Evolutionary conservation across 2,113 vertebrate genomes (phyloP).

Genomic region (Xiphophorus maculatus): DNA sequence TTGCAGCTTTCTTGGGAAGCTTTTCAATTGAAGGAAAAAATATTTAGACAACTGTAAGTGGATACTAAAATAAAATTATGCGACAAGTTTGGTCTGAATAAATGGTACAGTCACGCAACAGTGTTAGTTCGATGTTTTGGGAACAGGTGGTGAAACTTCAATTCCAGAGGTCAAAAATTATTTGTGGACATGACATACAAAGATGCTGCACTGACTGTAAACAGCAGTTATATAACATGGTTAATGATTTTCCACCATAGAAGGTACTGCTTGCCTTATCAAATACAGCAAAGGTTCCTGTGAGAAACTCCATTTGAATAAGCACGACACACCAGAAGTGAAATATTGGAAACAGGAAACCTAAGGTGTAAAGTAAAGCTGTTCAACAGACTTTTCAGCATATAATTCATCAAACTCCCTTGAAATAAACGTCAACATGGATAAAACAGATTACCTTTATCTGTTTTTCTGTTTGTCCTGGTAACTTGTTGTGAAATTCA

Average conservation of each 20-base stretch:
- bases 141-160: slow-evolving; percentile 39
- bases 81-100: neutral
- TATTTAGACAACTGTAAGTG: slow-evolving; percentile 29
- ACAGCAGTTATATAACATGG: slow-evolving; percentile 58
- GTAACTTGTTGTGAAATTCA: no score
- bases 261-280: slow-evolving; percentile 29
- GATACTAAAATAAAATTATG: slow-evolving; percentile 23
- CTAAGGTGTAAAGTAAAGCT: neutral
- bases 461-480: no score
- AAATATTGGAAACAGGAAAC: slow-evolving; percentile 15
- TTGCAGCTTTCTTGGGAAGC: neutral
- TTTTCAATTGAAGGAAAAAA: slow-evolving; percentile 28
- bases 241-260: slow-evolving; percentile 72
- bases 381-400: neutral
- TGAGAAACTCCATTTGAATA: neutral
- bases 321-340: slow-evolving; percentile 10
- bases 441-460: no score
- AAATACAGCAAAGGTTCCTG: slow-evolving; percentile 29
- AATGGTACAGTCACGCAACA: neutral
- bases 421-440: no score
- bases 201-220: slow-evolving; percentile 46
- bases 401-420: no score
- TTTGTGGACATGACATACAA: slow-evolving; percentile 34
- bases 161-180: slow-evolving; percentile 45
- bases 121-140: slow-evolving; percentile 18